Percentiles rank a stretch among this genome's conserved stretches.
These are phyloP conservation scores for Agonopterix subpropinquella DNA, from an alignment of 2,888 invertebrate genomes.

Conservation along the genomic window DNA sequence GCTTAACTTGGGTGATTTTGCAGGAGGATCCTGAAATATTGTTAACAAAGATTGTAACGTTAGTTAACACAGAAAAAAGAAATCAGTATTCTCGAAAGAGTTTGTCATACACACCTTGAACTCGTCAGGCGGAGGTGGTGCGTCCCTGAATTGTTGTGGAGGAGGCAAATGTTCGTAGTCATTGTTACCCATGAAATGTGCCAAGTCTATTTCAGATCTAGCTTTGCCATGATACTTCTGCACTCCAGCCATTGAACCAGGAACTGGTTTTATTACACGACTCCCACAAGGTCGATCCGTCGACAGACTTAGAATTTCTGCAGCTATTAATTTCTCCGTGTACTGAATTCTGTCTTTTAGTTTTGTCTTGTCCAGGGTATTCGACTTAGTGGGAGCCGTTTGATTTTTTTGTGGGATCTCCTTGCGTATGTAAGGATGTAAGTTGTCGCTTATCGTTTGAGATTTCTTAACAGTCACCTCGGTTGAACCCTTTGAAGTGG, in stretches of 20 bases:
- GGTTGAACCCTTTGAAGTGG: constrained; percentile 37
- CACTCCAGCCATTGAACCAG: constrained; percentile 32
- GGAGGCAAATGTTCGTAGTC: constrained; percentile 86
- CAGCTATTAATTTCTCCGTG: constrained; percentile 66
- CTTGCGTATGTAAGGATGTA: constrained; percentile 71
- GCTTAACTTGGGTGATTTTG: constrained; percentile 60
- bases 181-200: constrained; percentile 71
- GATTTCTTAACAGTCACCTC: constrained; percentile 64
- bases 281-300: constrained; percentile 60
- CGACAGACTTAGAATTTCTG: constrained; percentile 61
- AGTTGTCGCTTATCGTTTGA: constrained; percentile 60
- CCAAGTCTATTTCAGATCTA: constrained; percentile 76
- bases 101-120: constrained; percentile 59
- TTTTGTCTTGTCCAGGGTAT: constrained; percentile 43
- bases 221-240: constrained; percentile 69
- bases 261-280: constrained; percentile 34
- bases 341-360: constrained; percentile 67
- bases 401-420: constrained; percentile 51
- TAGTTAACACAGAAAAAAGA: neutral
- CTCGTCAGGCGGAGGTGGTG: constrained; percentile 84
- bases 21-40: constrained; percentile 56
- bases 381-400: constrained; percentile 36
- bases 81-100: no score
- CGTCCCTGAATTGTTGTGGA: constrained; percentile 89
- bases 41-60: no score